Percentiles rank a stretch among this genome's conserved stretches.
phyloP scores from a whole-genome alignment of 1,140 invertebrate species.

The Paramacrobiotus metropolitanus region DNA sequence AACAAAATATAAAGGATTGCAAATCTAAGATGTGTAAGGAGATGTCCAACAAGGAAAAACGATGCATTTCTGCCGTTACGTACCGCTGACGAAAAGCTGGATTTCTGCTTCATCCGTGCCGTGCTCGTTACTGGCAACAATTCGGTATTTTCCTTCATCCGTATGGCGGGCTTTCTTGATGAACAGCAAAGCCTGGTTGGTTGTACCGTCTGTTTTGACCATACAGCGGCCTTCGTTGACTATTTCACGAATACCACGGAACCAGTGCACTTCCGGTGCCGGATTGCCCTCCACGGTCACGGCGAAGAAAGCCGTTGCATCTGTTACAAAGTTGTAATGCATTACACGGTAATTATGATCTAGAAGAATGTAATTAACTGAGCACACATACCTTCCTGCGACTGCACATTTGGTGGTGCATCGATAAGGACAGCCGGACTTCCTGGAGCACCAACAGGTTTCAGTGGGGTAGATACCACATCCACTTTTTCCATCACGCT shows the following conservation, averaged over 20 bases:
- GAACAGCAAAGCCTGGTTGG: constrained; percentile 65
- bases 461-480: constrained; percentile 63
- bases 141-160: constrained; percentile 89
- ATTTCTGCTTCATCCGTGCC: constrained; percentile 84
- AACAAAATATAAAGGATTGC: no score
- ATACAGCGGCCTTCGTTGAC: constrained; percentile 76
- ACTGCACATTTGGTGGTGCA: constrained; percentile 64
- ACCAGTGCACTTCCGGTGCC: constrained; percentile 79
- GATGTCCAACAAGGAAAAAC: no score
- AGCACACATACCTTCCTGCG: constrained; percentile 53
- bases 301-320: constrained; percentile 63
- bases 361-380: no score
- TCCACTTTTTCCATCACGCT: constrained; percentile 64
- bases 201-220: constrained; percentile 64
- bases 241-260: constrained; percentile 56
- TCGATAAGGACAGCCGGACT: constrained; percentile 56
- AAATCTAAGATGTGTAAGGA: no score
- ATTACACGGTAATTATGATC: no score
- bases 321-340: constrained; percentile 34
- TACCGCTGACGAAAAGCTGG: constrained; percentile 73
- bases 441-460: constrained; percentile 35
- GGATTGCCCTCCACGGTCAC: constrained; percentile 73
- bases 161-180: constrained; percentile 84
- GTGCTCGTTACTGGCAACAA: constrained; percentile 70
- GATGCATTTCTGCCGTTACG: constrained; percentile 28